phyloP scores from a whole-genome alignment of 2,797 vertebrate genomes.

The Acrossocheilus wenchowensis region DNA sequence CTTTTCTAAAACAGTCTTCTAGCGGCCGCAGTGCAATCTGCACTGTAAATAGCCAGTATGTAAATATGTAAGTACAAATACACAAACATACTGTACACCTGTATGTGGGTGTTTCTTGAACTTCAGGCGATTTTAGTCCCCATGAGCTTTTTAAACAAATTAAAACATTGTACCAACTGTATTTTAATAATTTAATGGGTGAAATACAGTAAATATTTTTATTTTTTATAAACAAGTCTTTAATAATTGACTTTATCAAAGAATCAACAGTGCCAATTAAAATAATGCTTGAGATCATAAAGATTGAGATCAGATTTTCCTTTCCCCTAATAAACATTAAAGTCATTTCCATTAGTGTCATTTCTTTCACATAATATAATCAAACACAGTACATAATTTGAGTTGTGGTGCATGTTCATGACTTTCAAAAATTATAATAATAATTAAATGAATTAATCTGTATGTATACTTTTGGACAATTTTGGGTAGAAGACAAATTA shows the following conservation, averaged over 20 bases:
- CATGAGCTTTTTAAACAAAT: not conserved
- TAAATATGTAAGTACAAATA: not conserved
- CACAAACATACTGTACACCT: not conserved
- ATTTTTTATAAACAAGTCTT: not conserved
- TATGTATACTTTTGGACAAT: not conserved
- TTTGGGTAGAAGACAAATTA: not conserved
- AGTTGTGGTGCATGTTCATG: not conserved
- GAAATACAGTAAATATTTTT: not conserved
- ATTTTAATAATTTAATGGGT: not conserved
- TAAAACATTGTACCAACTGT: not conserved
- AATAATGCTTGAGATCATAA: not conserved
- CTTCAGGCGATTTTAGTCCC: not conserved
- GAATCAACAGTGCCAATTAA: not conserved
- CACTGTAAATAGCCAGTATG: not conserved
- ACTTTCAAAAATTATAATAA: not conserved
- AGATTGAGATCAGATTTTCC: too few species aligned
- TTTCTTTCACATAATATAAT: not conserved
- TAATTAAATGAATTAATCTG: not conserved
- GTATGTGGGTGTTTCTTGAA: not conserved
- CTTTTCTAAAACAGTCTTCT: not conserved
- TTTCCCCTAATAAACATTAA: not conserved
- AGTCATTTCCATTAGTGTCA: not conserved
- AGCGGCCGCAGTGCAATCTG: too few species aligned
- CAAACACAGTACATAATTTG: not conserved
- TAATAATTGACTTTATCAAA: not conserved